Evolutionary conservation across 1,140 invertebrate species (phyloP).

Genomic region (Neoseiulus cucumeris): DNA sequence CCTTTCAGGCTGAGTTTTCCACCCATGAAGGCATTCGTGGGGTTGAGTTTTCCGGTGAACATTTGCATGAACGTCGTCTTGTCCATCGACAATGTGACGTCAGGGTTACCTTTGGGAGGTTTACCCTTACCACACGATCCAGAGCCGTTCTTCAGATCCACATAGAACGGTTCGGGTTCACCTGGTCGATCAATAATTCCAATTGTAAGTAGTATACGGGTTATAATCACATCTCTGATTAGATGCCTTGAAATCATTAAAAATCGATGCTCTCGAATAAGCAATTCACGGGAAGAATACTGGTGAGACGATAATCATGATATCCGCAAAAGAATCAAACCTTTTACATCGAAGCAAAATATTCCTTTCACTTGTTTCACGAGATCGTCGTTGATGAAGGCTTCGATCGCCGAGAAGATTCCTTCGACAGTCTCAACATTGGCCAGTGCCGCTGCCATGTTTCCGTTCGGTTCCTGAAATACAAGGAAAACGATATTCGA

Average conservation of each 20-base stretch:
- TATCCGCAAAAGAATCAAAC: slow-evolving; percentile 25
- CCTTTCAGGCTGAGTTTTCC: slow-evolving; percentile 88
- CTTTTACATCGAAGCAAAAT: slow-evolving; percentile 70
- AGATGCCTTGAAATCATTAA: no score
- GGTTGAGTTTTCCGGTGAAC: slow-evolving; percentile 42
- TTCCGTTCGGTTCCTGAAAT: not conserved
- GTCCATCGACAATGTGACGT: slow-evolving; percentile 69
- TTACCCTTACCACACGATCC: slow-evolving; percentile 58
- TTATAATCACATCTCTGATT: no score
- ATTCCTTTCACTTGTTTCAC: slow-evolving; percentile 60
- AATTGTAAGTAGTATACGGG: not conserved
- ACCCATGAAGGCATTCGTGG: slow-evolving; percentile 78
- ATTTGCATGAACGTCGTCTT: slow-evolving; percentile 35
- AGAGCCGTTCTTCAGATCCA: slow-evolving; percentile 69
- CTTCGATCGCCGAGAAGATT: slow-evolving; percentile 46
- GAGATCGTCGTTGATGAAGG: slow-evolving; percentile 45
- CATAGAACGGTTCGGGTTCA: slow-evolving; percentile 46
- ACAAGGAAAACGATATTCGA: not conserved
- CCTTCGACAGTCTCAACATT: slow-evolving; percentile 28
- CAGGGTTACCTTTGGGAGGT: slow-evolving; percentile 38
- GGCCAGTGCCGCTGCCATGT: not conserved
- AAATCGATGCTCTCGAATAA: no score
- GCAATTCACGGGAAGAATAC: no score
- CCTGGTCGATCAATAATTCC: not conserved
- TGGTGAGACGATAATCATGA: no score